These are phyloP conservation scores for Vulpes vulpes DNA, from an alignment of 2,113 vertebrate genomes.

Conservation along the genomic window DNA sequence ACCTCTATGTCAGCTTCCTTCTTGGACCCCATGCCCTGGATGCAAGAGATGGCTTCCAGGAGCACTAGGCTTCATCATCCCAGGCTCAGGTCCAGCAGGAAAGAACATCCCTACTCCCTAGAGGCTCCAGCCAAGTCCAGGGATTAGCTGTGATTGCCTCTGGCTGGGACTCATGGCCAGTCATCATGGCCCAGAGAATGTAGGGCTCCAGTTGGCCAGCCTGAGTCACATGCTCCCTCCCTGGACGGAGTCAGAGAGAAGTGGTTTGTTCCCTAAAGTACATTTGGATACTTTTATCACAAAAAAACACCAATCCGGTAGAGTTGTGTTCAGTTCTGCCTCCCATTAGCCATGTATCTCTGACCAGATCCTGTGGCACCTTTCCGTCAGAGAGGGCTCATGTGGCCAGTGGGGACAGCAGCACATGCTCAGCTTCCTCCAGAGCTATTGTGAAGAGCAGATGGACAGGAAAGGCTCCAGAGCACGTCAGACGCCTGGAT, in stretches of 20 bases:
- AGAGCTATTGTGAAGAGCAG: background rate
- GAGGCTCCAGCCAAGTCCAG: background rate
- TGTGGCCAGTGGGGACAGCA: background rate
- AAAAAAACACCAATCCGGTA: background rate
- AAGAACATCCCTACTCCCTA: background rate
- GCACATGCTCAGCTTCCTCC: background rate
- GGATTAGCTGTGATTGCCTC: background rate
- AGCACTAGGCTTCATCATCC: background rate
- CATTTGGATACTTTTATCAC: background rate
- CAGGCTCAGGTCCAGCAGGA: background rate
- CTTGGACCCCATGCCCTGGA: background rate
- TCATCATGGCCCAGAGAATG: background rate
- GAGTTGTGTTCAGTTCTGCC: background rate
- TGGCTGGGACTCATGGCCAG: background rate
- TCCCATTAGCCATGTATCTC: background rate
- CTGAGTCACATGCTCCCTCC: background rate
- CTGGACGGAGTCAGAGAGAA: background rate
- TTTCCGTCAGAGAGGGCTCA: background rate
- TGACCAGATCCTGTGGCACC: background rate
- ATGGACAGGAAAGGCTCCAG: background rate
- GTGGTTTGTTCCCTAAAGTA: background rate
- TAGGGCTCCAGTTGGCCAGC: background rate
- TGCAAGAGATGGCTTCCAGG: background rate
- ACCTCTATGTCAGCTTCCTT: background rate
- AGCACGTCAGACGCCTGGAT: fast-evolving